phyloP scores from a whole-genome alignment of 2,113 vertebrate species.

The Ceyx melanurus region DNA sequence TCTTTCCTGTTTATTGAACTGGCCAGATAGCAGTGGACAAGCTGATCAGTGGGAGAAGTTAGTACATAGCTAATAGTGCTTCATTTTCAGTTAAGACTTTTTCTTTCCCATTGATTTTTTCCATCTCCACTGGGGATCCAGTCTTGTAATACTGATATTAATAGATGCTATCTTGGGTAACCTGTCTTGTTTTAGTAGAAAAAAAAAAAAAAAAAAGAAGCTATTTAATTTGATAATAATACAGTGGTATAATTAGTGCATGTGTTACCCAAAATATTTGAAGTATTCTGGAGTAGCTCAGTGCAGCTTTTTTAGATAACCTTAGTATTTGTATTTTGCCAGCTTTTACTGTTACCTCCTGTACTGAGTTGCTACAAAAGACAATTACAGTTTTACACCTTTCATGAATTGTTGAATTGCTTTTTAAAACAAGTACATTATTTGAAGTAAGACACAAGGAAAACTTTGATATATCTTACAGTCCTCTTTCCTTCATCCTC shows the following conservation, averaged over 20 bases:
- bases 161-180: constrained; percentile 23
- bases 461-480: neutral
- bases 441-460: neutral
- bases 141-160: constrained; percentile 14
- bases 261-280: constrained; percentile 25
- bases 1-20: neutral
- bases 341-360: neutral
- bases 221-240: constrained; percentile 41
- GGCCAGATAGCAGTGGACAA: neutral
- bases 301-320: constrained; percentile 51
- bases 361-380: neutral
- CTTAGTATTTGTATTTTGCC: constrained; percentile 31
- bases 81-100: neutral
- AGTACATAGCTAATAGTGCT: neutral
- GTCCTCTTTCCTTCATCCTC: neutral
- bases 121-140: neutral
- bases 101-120: constrained; percentile 1
- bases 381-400: neutral
- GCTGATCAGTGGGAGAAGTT: neutral
- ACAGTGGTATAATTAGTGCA: constrained; percentile 40
- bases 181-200: constrained; percentile 26
- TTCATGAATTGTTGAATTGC: neutral
- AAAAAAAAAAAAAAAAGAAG: neutral
- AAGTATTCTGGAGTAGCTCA: constrained; percentile 48
- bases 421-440: neutral